These are phyloP conservation scores for Torymus tubicola DNA, from an alignment of 2,888 invertebrate genomes.

Conservation along the genomic window DNA sequence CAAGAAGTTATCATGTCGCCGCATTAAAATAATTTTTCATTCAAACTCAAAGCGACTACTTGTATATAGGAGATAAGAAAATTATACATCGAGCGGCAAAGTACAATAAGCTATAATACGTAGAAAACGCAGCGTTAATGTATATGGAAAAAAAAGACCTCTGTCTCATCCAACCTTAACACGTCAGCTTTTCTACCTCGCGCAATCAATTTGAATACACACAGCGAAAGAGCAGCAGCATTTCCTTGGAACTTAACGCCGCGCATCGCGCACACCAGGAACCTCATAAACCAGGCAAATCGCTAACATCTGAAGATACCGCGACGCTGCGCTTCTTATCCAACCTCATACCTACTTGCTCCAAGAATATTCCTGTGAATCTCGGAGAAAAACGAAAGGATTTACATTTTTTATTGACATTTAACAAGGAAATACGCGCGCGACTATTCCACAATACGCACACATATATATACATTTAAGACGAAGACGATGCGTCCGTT, in stretches of 20 bases:
- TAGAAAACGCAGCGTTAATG: neutral
- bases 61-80: neutral
- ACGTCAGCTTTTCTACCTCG: constrained; percentile 12
- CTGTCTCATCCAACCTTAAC: no score
- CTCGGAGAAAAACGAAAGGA: constrained; percentile 7
- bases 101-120: no score
- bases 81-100: no score
- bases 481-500: no score
- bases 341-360: neutral
- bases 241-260: constrained; percentile 26
- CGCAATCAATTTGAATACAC: constrained; percentile 34
- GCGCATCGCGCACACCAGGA: constrained; percentile 9
- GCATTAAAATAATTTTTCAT: no score
- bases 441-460: no score
- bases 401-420: constrained; percentile 43
- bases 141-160: no score
- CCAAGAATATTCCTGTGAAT: constrained; percentile 12
- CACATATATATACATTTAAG: no score
- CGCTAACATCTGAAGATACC: neutral
- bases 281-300: constrained; percentile 8
- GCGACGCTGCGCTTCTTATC: no score
- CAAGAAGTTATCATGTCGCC: no score
- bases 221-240: neutral
- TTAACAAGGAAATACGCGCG: neutral
- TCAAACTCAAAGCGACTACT: neutral